A percentile compares a stretch with the other conserved stretches of the same genome.
These are phyloP conservation scores for Oreochromis tanganicae DNA, from an alignment of 2,113 vertebrate genomes.

Conservation along the genomic window DNA sequence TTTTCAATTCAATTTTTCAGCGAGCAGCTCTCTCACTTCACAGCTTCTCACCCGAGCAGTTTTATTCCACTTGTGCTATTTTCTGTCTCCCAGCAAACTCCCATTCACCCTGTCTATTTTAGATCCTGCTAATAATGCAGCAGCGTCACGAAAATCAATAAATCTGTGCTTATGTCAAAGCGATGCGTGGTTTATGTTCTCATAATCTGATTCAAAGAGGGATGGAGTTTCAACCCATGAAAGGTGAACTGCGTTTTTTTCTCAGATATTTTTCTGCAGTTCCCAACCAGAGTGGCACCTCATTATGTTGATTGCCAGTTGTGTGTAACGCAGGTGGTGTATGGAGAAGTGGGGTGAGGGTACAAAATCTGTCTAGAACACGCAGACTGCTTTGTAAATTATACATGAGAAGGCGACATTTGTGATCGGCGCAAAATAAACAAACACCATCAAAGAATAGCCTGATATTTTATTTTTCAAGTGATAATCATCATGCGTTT, in stretches of 20 bases:
- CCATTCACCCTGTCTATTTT: conserved; percentile 35
- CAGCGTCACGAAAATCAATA: conserved; percentile 27
- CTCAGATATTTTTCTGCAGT: conserved; percentile 17
- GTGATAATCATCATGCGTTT: background rate
- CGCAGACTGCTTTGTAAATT: conserved; percentile 9
- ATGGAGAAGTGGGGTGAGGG: background rate
- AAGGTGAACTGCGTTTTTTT: background rate
- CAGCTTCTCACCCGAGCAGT: conserved; percentile 2
- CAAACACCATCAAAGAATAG: conserved; percentile 8
- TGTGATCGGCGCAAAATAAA: background rate
- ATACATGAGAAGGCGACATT: conserved; percentile 26
- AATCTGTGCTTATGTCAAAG: conserved; percentile 1
- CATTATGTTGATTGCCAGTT: conserved; percentile 33
- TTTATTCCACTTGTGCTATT: conserved; percentile 16
- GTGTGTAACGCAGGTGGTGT: background rate
- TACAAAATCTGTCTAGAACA: background rate
- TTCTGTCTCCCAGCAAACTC: conserved; percentile 21
- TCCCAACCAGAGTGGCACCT: conserved; percentile 29
- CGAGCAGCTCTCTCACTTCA: background rate
- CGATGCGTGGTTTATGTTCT: background rate
- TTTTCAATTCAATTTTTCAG: background rate
- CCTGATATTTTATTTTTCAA: background rate
- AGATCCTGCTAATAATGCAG: conserved; percentile 32
- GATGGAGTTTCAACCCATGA: background rate
- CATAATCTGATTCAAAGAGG: conserved; percentile 7